Evolutionary conservation across 1,140 invertebrate genomes (phyloP), one percentile per base, ranked within the genome.

Genomic region (Cyphomyrmex costatus): DNA sequence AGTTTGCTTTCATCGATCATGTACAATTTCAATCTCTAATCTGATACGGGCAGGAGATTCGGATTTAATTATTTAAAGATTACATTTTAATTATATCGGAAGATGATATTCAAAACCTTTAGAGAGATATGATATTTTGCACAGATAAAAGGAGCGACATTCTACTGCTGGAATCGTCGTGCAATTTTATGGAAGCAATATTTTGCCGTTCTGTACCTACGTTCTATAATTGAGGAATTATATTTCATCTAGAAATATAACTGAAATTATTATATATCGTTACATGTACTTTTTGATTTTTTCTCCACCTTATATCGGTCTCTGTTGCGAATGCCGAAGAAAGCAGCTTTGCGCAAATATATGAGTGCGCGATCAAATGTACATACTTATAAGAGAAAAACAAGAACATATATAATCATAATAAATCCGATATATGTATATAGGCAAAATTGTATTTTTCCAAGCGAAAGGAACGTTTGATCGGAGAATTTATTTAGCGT

Each of bases 401-500:
- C 46, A 73, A 78, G 49, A 77, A 77, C 74, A 30, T 24, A 63
- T 21, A 27, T 30, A 76, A 65, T 66, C 82, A 78, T n/a, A 56
- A 74, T 74, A 74, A 58, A 74, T 74, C 46, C 21, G 24, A 82
- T 82, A 36, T 76, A 51, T 89, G 88, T 89, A 89, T 51, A 89
- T 89, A 89, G 49, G 60, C 61, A 42, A 89, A 82, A 82, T 89
- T 86, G 88, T 89, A 89, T 89, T 89, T 89, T 89, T 89, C 61
- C 88, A 89, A 89, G 82, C 77, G 86, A 89, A 78, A 61, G 21
- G n/a, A 78, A 85, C 21, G 77, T 60, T 68, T 51, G 80, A 49
- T 68, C 74, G 49, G 66, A 83, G 27, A 49, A 33, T 74, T 61
- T 60, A 78, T 89, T 83, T 73, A 89, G 19, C 49, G 27, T 73